Evolutionary conservation across 2,797 vertebrate species (phyloP), one percentile per base, ranked within the genome.

Genomic region (Protonibea diacanthus): DNA sequence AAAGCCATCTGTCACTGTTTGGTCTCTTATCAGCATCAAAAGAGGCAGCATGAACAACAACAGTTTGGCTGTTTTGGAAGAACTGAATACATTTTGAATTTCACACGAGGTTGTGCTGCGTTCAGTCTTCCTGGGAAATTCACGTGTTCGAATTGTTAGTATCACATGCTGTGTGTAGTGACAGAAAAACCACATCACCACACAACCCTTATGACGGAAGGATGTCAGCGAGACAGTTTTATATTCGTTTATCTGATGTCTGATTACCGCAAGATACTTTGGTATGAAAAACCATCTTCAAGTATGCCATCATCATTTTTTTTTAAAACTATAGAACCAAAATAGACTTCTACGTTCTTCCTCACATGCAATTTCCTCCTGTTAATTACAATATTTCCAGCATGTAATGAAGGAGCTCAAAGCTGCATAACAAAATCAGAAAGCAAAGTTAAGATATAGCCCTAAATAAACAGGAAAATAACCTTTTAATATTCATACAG

Each of bases 121-220:
- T 89, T 83, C 78, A 82, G 9, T 29, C 5, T 17, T 21, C 2
- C 58, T 79, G 68, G 76, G 27, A 78, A 84, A 70, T 45, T 48
- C 0, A 21, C 4, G 0, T 20, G 9, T 20, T 3, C 15, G 7
- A 14, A 18, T 6, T 18, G 17, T 33, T 6, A 2, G 13, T 48
- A 27, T 0, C 40, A 59, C 2, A 0, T 47, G 56, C 4, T 25
- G 56, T 18, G 7, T 61, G 8, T 15, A 10, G 49, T 71, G 38
- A 0, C 11, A 3, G 18, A 6, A 51, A 47, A 67, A 40, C 0
- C 15, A 21, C 15, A 42, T 9, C 18, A 51, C 7, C 33, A 25
- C 12, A 6, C 11, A 33, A 15, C 4, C 11, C 10, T 15, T 7
- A 48, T 15, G n/a, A 57, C 23, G 51, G 20, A 29, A n/a, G 2